Base-by-base conservation (phyloP, 2,888 invertebrate species). In the Pristionchus exspectatus region DNA sequence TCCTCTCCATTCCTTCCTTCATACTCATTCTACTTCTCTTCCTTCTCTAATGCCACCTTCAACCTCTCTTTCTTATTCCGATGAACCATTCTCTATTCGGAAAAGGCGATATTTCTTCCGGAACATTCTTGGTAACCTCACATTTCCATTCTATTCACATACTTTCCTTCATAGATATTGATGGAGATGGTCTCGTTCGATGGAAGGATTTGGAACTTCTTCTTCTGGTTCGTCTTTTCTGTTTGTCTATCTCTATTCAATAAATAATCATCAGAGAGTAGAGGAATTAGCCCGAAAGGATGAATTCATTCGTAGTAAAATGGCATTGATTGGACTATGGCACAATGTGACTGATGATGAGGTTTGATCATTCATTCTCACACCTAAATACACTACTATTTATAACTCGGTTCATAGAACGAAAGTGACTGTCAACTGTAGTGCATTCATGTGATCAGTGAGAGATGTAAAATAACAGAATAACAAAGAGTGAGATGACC, bases 321-420 rank as follows among this genome's bases (percentile, higher is more conserved):
- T 88, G 88, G 33, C 88, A 10, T 63, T 88, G 24, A 81, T 88
- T 44, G 88, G 77, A 88, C 30, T 88, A 24, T 88, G 88, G 88
- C 88, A 88, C 81, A 59, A 59, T 77, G 7, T 88, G 10, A 72
- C 69, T 50, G 87, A 87, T 86, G 7, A n/a, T 14, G n/a, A 84
- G 77, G 77, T 77, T 44, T 21, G 24, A 21, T 77, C 18, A 7
- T 38, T 24, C 44, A n/a, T 38, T 33, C 18, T 33, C 33, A 38
- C 30, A 16, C 14, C 18, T 72, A 30, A 33, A 16, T 33, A 14
- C 14, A 2, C 5, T 12, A 72, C 27, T 30, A 72, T 30, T 72
- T 21, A 21, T 16, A 72, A 72, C 14, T 16, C 2, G 5, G 30
- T 27, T 72, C 33, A 33, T 72, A 16, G 72, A 72, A 27, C 69